Evolutionary conservation across 2,888 invertebrate species (phyloP), one percentile per base, ranked within the genome.

Genomic region (Zelleria hepariella): DNA sequence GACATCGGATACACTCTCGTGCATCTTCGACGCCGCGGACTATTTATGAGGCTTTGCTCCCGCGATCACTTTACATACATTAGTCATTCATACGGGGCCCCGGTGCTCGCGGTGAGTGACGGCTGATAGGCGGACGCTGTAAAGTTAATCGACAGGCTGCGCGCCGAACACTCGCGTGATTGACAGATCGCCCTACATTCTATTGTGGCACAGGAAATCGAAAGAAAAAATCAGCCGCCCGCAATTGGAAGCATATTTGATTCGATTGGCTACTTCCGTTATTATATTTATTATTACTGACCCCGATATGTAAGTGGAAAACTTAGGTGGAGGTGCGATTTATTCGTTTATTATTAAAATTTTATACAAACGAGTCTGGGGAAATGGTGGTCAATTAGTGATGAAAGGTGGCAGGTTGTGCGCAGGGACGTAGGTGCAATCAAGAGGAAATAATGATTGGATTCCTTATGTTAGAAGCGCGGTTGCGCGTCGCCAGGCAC

Each of bases 391-490:
- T 10, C 25, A 42, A 48, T 62, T 63, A 61, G 66, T 77, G 76
- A 74, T 74, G 73, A 74, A 69, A 70, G 56, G 48, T 18, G 58
- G 23, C 25, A 68, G 67, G 69, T 68, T 66, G 69, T 65, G 61
- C 66, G 63, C 62, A 59, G 65, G 65, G 66, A 26, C 47, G 24
- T 23, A 8, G 21, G 68, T 66, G 68, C 70, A 75, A 77, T 77
- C 72, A 73, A 64, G 65, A 62, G 64, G 67, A 66, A 67, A 71
- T 75, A 73, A 77, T 74, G 65, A 66, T 62, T 66, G 67, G 66
- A 67, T 69, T 71, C 60, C 61, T 67, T 42, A 63, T 57, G 62
- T 65, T 69, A 62, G 66, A 52, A 51, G 26, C 61, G 26, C 26
- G 47, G 24, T 32, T 20, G 24, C 26, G 55, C 53, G 63, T 60